Evolutionary conservation across 2,797 vertebrate species (phyloP).

Genomic region (Anguilla obscura): DNA sequence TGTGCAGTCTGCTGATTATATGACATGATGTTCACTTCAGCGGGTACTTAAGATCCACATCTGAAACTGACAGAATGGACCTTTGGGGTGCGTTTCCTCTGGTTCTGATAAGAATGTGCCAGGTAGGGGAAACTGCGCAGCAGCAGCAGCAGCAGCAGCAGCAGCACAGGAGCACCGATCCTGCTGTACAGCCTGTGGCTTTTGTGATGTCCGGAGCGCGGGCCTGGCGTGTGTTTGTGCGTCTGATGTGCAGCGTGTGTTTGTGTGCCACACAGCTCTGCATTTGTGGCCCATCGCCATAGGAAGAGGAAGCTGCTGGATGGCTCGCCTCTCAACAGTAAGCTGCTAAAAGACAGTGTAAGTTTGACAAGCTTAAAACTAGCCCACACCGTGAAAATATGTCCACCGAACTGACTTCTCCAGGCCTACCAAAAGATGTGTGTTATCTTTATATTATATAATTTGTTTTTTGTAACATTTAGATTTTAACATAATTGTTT

Average conservation of each 20-base stretch:
- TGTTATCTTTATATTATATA: too few relatives aligned
- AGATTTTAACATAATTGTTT: too few relatives aligned
- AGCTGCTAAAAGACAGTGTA: constrained; percentile 89
- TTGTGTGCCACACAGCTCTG: constrained; percentile 73
- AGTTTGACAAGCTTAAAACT: constrained; percentile 57
- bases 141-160: background rate
- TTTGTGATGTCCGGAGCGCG: background rate
- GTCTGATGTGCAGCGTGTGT: constrained; percentile 26
- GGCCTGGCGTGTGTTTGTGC: constrained; percentile 25
- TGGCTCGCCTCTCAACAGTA: constrained; percentile 81
- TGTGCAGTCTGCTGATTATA: background rate
- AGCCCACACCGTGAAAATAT: background rate
- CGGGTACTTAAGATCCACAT: background rate
- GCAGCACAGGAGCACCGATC: background rate
- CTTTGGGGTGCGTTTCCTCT: background rate
- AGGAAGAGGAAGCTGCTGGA: constrained; percentile 93
- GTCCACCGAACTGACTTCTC: background rate
- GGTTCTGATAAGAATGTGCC: background rate
- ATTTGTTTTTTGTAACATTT: too few relatives aligned
- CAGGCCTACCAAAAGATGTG: too few relatives aligned
- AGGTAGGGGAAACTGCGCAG: background rate
- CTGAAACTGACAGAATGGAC: background rate
- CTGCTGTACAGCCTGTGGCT: background rate
- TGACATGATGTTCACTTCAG: background rate
- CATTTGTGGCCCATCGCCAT: constrained; percentile 82